Evolutionary conservation across 2,888 invertebrate genomes (phyloP).

Genomic region (Cylloceria caligata): DNA sequence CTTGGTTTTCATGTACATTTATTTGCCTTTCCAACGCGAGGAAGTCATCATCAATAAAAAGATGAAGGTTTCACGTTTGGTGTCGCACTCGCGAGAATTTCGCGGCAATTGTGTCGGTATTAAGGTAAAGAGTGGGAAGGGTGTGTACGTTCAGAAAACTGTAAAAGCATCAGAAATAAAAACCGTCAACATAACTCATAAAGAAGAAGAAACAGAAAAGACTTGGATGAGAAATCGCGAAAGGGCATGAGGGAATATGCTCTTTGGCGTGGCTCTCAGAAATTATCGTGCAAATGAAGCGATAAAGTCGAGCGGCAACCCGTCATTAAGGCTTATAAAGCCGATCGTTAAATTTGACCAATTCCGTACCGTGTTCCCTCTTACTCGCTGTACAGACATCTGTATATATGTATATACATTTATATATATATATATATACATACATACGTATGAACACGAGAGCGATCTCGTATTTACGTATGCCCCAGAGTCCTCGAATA

Average conservation of each 20-base stretch:
- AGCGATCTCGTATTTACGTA: conserved; percentile 46
- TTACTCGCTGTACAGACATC: conserved; percentile 19
- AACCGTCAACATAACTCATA: conserved; percentile 25
- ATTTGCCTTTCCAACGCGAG: conserved; percentile 1
- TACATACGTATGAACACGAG: conserved; percentile 23
- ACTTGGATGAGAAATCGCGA: conserved; percentile 43
- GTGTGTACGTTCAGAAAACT: neutral
- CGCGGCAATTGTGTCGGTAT: neutral
- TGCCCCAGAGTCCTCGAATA: conserved; percentile 27
- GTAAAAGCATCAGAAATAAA: conserved; percentile 3
- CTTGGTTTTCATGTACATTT: neutral
- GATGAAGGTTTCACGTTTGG: neutral
- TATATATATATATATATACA: conserved; percentile 17
- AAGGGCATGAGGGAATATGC: conserved; percentile 39
- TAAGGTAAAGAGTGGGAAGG: neutral
- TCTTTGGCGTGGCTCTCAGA: conserved; percentile 57
- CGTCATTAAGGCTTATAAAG: conserved; percentile 79
- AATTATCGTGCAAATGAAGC: conserved; percentile 79
- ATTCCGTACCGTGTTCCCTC: conserved; percentile 65
- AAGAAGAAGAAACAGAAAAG: conserved; percentile 49
- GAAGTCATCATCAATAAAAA: neutral
- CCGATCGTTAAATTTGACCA: conserved; percentile 75
- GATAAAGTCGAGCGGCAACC: conserved; percentile 73
- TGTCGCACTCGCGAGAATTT: neutral
- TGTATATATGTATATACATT: conserved; percentile 19